Evolutionary conservation across 92 coral and sea anemone species (phyloP), one percentile per base, ranked within the genome.

Genomic region (Epizoanthus scotinus): DNA sequence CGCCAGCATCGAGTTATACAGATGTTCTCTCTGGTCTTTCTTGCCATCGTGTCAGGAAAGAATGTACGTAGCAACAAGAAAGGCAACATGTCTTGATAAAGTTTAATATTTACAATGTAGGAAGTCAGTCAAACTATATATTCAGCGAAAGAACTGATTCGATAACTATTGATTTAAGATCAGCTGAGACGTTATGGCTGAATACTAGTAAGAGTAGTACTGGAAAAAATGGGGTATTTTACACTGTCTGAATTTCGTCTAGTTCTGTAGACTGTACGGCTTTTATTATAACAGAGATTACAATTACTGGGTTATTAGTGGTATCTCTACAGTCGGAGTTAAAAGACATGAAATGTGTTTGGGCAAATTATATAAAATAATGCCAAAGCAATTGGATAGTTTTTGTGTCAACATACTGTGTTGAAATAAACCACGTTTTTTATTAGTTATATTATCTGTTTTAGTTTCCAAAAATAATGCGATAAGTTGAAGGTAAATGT

Each of bases 51-150:
- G 52, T 47, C 52, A 13, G 14, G 12, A 47, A 47, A 7, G 50
- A 44, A 47, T 47, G 52, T 9, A 15, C 12, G 14, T 9, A 13
- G 1, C 52, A 47, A 47, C 1, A 47, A 25, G 14, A 31, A 8
- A 2, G 17, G 25, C 18, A 55, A 29, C 24, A 25, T 28, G 58
- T 53, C 61, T 71, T 18, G 18, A 26, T 24, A 52, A 17, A 10
- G 28, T 71, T 71, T 71, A 71, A 49, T 71, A 70, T 71, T 71
- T 50, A 71, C 78, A 71, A 24, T 21, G 24, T 71, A 26, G 57
- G 58, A 71, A 47, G 17, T 27, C 59, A 44, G 77, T 44, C 31
- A 57, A 24, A 70, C 28, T 27, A 52, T 52, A 24, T 21, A 26
- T 52, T 61, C 26, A 25, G 26, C 34, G 36, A 26, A 62, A 26